Base-by-base conservation (phyloP, 2,113 vertebrate genomes). In the Rostratula benghalensis region DNA sequence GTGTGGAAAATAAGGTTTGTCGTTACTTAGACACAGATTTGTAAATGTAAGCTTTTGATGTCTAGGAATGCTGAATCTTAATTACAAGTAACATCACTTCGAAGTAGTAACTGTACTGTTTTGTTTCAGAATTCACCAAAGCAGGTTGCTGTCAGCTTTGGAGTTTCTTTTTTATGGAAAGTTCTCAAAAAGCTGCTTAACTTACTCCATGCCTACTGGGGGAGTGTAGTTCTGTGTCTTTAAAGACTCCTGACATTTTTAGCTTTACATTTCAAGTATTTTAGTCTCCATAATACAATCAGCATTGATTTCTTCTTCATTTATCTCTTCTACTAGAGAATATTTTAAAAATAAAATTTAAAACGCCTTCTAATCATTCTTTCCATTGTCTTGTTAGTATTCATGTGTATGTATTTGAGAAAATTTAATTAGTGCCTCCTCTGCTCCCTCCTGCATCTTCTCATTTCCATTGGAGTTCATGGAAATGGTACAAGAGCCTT, bases 1-100 rank as follows among this genome's bases (percentile, higher is more conserved):
- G 87, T 87, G 91, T 94, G 78, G 94, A 93, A 95, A 96, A 97
- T 67, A 93, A 92, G 89, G 87, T 96, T 96, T 87, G 78, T 89
- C 85, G 30, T 90, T 95, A 77, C 63, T 96, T 88, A 89, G 93
- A 30, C 89, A 74, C 90, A 90, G 78, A 84, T 88, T 87, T 83
- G 81, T 76, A 81, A 92, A 94, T 76, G 74, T 41, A 82, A 95
- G 94, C 94, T 92, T 95, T 93, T 96, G 94, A 95, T 97, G 94
- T 95, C 83, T 90, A 87, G 80, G 70, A 93, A 89, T 86, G 57
- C 50, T 79, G 65, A 83, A 73, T 87, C 22, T 83, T 94, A 94
- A 96, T 95, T 89, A 64, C 45, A 56, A 33, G 21, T 85, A 83
- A 96, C 90, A 70, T 91, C 37, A 68, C 54, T 88, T 94, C 30